These are phyloP conservation scores for Bucco capensis DNA, from an alignment of 2,113 vertebrate species.

Conservation along the genomic window DNA sequence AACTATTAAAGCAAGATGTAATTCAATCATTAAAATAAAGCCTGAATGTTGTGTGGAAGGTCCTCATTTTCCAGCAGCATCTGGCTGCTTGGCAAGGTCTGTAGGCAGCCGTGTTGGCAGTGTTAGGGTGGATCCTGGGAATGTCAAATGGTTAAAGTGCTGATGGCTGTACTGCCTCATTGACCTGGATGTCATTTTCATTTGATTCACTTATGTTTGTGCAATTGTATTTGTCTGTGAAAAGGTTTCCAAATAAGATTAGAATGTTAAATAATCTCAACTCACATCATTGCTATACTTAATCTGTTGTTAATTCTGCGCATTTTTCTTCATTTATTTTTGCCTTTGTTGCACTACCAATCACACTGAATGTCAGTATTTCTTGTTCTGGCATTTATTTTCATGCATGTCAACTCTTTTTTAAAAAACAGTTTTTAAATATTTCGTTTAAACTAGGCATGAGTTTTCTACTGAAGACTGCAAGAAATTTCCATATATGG, in stretches of 20 bases:
- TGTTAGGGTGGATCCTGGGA: background rate
- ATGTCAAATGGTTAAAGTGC: background rate
- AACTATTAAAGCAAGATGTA: background rate
- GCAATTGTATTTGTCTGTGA: background rate
- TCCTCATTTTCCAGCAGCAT: background rate
- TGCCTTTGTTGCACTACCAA: background rate
- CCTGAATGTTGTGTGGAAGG: background rate
- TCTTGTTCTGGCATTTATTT: background rate
- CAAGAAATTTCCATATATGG: background rate
- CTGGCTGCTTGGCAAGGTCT: conserved; percentile 27
- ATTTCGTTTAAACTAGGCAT: background rate
- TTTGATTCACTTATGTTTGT: background rate
- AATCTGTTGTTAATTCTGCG: background rate
- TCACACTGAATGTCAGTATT: background rate
- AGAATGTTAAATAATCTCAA: background rate
- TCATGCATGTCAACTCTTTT: background rate
- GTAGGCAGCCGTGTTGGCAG: background rate
- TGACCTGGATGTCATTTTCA: background rate
- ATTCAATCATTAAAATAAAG: background rate
- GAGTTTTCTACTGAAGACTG: background rate
- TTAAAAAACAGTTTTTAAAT: background rate
- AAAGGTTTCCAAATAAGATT: background rate
- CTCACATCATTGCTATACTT: background rate
- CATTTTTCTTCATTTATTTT: background rate
- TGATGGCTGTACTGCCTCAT: background rate